A percentile compares a stretch with the other conserved stretches of the same genome.
Conservation (phyloP, 2,888 invertebrate species). For the Leptogaster cylindrica region DNA sequence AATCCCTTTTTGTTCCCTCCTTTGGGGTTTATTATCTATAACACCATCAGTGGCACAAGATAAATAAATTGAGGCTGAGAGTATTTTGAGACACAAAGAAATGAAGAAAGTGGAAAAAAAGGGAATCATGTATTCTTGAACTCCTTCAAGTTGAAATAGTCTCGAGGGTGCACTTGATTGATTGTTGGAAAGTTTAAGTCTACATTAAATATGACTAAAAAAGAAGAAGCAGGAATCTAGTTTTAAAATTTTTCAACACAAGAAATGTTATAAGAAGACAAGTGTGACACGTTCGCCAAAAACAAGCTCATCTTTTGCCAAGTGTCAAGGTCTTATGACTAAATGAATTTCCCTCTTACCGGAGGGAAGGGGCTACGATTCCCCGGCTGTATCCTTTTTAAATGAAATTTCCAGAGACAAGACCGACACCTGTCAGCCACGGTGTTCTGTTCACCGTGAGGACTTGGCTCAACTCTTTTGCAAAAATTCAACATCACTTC, state of each 20-base stretch:
- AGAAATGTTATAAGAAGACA: too few relatives aligned
- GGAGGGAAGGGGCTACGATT: not conserved
- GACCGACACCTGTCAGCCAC: conserved; percentile 39
- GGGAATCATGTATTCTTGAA: not conserved
- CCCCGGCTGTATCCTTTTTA: not conserved
- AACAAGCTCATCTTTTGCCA: too few relatives aligned
- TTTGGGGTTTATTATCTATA: conserved; percentile 14
- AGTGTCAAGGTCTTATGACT: too few relatives aligned
- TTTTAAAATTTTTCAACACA: too few relatives aligned
- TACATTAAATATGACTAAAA: too few relatives aligned
- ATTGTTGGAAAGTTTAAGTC: not conserved
- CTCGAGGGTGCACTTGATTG: conserved; percentile 17
- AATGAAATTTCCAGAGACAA: conserved; percentile 29
- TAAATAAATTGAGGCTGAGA: conserved; percentile 7
- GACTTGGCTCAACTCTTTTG: conserved; percentile 4
- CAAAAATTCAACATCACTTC: not conserved
- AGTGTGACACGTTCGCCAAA: not conserved
- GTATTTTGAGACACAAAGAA: not conserved
- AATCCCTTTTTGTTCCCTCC: not conserved
- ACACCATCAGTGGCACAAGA: conserved; percentile 26
- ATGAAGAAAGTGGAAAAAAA: not conserved
- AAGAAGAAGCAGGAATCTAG: not conserved
- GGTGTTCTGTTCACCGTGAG: not conserved
- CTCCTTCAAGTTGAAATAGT: conserved; percentile 17
- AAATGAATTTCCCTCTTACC: not conserved